Conservation (phyloP, 2,797 vertebrate genomes). For the Xenopus petersii region DNA sequence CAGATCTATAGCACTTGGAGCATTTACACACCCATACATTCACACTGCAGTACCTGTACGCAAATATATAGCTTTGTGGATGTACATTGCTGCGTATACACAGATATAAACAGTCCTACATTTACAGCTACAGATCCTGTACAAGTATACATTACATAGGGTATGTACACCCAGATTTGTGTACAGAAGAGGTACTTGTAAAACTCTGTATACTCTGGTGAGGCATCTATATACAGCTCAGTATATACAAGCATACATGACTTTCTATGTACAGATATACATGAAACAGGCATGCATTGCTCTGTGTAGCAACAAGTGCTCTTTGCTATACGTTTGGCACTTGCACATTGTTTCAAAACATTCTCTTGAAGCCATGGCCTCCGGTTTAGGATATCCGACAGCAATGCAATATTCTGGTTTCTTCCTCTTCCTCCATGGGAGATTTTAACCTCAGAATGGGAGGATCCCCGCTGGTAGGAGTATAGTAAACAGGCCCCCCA, state of each 20-base stretch:
- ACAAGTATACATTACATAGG: not conserved
- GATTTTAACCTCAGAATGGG: slow-evolving; percentile 91
- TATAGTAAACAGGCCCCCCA: slow-evolving; percentile 83
- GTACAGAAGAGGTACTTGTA: not conserved
- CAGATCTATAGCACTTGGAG: not conserved
- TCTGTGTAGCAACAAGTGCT: too few species aligned
- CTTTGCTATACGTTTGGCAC: too few species aligned
- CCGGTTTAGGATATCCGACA: slow-evolving; percentile 85
- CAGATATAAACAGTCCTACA: not conserved
- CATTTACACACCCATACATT: not conserved
- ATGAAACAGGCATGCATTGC: slow-evolving; percentile 2
- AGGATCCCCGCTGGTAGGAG: slow-evolving; percentile 81
- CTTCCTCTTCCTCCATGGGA: slow-evolving; percentile 84
- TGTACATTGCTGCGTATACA: not conserved
- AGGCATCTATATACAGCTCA: slow-evolving; percentile 1
- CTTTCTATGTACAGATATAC: too few species aligned
- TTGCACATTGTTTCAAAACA: too few species aligned
- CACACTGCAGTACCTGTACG: slow-evolving; percentile 1
- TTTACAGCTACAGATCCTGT: not conserved
- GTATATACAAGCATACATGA: not conserved
- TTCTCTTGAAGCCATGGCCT: not conserved
- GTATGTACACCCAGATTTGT: too few species aligned
- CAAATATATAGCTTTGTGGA: slow-evolving; percentile 1
- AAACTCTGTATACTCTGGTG: not conserved
- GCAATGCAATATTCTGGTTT: slow-evolving; percentile 79